phyloP scores from a whole-genome alignment of 2,797 vertebrate genomes.

The Sebastolobus altivelis region DNA sequence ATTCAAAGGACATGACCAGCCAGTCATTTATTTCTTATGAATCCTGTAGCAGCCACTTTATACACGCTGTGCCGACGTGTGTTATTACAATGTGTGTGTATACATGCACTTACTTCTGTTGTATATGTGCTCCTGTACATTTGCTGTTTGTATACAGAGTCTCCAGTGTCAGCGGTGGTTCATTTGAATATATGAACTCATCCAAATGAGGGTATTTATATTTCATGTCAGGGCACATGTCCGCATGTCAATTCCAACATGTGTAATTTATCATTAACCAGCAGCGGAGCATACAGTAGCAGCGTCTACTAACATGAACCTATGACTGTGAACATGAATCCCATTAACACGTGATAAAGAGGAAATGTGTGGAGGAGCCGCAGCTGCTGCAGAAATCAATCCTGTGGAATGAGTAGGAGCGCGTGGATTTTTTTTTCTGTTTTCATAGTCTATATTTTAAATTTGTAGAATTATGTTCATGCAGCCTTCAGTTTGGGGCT shows the following conservation, averaged over 20 bases:
- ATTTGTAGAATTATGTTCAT: conserved; percentile 3
- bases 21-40: neutral
- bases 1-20: neutral
- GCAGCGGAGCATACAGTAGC: conserved; percentile 53
- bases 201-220: conserved; percentile 66
- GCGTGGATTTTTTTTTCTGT: neutral
- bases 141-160: neutral
- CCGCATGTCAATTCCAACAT: conserved; percentile 55
- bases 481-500: neutral
- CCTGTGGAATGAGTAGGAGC: conserved; percentile 2
- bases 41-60: neutral
- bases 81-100: conserved; percentile 13
- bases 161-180: conserved; percentile 23
- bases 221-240: conserved; percentile 58
- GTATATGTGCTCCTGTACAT: neutral
- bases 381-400: conserved; percentile 41
- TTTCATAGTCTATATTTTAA: conserved; percentile 25
- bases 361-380: conserved; percentile 42
- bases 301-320: conserved; percentile 53
- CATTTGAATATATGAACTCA: conserved; percentile 55
- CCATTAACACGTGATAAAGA: conserved; percentile 66
- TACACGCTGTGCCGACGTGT: neutral
- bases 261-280: conserved; percentile 71
- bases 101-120: neutral
- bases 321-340: conserved; percentile 71